These are phyloP conservation scores for Diacarnus erythraeanus DNA, from an alignment of 37 sponge, comb jelly and placozoan genomes.

Conservation along the genomic window DNA sequence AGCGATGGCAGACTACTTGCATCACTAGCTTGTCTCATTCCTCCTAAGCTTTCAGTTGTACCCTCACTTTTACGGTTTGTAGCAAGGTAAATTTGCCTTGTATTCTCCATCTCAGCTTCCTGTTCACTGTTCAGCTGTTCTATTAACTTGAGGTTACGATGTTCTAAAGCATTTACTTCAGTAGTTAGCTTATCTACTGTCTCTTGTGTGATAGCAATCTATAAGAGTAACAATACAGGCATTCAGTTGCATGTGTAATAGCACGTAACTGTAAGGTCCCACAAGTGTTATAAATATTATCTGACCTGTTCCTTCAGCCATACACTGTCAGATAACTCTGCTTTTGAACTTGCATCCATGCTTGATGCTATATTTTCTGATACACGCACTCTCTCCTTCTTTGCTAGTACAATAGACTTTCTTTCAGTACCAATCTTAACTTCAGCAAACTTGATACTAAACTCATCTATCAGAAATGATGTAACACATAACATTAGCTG, in stretches of 20 bases:
- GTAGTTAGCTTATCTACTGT: constrained; percentile 5
- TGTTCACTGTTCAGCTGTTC: not conserved
- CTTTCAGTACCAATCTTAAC: constrained; percentile 5
- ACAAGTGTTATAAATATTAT: not conserved
- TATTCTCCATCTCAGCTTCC: constrained; percentile 15
- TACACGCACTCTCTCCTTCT: constrained; percentile 13
- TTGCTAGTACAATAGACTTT: not conserved
- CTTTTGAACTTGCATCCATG: constrained; percentile 35
- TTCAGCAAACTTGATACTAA: not conserved
- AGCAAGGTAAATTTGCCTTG: not conserved
- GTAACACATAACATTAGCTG: not conserved
- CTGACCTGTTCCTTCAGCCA: constrained; percentile 66
- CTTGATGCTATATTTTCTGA: constrained; percentile 12
- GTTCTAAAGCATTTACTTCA: constrained; percentile 49
- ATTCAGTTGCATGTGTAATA: not conserved
- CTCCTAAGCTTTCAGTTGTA: too few relatives aligned
- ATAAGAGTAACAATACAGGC: not conserved
- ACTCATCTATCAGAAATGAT: not conserved
- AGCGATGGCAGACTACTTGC: constrained; percentile 16
- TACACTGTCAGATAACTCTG: constrained; percentile 55
- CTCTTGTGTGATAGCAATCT: constrained; percentile 33
- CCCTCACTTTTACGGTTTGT: not conserved
- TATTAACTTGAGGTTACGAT: constrained; percentile 46
- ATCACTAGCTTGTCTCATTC: not conserved
- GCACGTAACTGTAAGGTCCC: too few relatives aligned